phyloP scores from a whole-genome alignment of 2,888 invertebrate species.

The Hydraecia micacea region DNA sequence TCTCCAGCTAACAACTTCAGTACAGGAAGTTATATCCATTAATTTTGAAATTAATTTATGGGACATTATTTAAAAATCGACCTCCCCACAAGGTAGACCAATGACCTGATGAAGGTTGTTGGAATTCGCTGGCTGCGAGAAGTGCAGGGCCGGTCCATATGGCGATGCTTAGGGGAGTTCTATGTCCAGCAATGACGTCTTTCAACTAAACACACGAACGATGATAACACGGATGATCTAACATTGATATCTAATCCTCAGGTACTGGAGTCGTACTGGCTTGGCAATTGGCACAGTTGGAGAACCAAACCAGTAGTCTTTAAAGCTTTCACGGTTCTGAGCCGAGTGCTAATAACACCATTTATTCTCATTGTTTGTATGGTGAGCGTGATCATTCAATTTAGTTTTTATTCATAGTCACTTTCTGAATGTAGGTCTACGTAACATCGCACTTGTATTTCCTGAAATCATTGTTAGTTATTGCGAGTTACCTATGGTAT shows the following conservation, averaged over 20 bases:
- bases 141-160: no score
- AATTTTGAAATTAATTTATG: conserved; percentile 4
- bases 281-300: conserved; percentile 91
- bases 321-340: conserved; percentile 78
- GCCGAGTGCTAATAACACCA: conserved; percentile 77
- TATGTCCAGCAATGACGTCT: background rate
- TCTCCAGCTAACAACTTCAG: no score
- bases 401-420: conserved; percentile 48
- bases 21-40: no score
- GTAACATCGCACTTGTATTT: background rate
- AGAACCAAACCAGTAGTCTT: conserved; percentile 82
- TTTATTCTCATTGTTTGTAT: conserved; percentile 78
- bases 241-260: conserved; percentile 56
- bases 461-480: background rate
- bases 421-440: background rate
- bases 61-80: background rate
- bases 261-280: conserved; percentile 92
- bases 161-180: background rate
- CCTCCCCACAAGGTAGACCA: background rate
- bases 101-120: background rate
- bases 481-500: background rate
- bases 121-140: no score
- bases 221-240: background rate
- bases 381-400: conserved; percentile 69
- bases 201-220: background rate